A percentile compares a stretch with the other conserved stretches of the same genome.
Conservation (phyloP, 23 tunicate species). For the Ascidia mentula region DNA sequence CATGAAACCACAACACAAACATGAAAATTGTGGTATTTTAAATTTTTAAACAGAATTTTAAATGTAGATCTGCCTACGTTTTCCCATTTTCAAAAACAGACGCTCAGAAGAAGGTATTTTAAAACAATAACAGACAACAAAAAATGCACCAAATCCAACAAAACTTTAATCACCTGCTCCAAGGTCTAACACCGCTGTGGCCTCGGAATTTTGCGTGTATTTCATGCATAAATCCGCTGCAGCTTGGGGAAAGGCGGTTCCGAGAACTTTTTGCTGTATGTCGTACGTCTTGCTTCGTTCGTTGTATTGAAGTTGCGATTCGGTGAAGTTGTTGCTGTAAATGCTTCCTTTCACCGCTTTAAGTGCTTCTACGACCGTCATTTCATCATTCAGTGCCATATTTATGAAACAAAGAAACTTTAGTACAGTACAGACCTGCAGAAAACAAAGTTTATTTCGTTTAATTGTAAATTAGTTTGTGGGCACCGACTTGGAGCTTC, state of each 20-base stretch:
- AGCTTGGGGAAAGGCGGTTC: neutral
- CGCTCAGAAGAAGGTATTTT: no score
- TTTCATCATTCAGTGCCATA: neutral
- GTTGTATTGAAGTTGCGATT: neutral
- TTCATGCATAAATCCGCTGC: neutral
- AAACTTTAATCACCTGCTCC: neutral
- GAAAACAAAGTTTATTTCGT: no score
- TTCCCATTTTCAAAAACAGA: neutral
- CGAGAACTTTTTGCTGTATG: neutral
- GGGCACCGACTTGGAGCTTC: no score
- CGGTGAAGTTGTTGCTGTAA: neutral
- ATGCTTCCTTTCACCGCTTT: neutral
- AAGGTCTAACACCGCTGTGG: neutral
- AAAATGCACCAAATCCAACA: no score
- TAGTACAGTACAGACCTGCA: no score
- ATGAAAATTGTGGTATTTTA: neutral
- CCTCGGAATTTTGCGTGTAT: neutral
- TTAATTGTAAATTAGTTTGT: no score
- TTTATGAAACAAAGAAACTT: no score
- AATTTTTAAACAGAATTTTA: no score
- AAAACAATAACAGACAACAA: no score
- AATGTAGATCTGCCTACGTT: no score
- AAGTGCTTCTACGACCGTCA: neutral
- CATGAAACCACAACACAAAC: neutral
- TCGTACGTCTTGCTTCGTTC: neutral